Evolutionary conservation across 2,797 vertebrate genomes (phyloP).

Genomic region (Urophycis tenuis): DNA sequence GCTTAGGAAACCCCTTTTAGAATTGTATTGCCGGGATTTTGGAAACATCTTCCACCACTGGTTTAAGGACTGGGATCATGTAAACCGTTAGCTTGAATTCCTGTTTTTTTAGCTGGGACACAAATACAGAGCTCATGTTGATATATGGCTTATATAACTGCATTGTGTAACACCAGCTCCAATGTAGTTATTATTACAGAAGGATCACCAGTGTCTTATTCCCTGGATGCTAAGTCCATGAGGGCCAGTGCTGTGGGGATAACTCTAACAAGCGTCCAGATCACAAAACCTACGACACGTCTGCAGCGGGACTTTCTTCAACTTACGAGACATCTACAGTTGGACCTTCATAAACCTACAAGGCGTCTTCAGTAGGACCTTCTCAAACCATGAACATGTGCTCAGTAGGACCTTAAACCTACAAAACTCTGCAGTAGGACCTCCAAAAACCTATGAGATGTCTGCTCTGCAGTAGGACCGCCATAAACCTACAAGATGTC

Average conservation of each 20-base stretch:
- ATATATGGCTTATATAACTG: not conserved
- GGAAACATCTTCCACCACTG: not conserved
- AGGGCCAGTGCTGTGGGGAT: not conserved
- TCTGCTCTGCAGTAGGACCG: not conserved
- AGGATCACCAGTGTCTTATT: not conserved
- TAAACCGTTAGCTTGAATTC: not conserved
- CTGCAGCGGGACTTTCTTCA: not conserved
- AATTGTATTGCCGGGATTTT: too few species aligned
- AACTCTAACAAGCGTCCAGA: not conserved
- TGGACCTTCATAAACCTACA: not conserved
- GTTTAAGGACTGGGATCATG: not conserved
- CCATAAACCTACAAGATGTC: not conserved
- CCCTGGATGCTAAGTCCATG: not conserved
- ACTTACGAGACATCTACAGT: not conserved
- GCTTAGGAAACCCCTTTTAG: too few species aligned
- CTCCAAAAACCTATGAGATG: too few species aligned
- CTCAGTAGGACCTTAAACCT: not conserved
- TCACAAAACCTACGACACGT: not conserved
- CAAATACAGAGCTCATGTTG: not conserved
- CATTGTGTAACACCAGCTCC: not conserved
- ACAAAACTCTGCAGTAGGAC: too few species aligned
- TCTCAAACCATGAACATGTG: not conserved
- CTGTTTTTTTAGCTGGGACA: not conserved
- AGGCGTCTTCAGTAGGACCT: not conserved
- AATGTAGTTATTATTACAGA: not conserved